Evolutionary conservation across 2,797 vertebrate genomes (phyloP), one percentile per base, ranked within the genome.

Genomic region (Acanthis flammea): DNA sequence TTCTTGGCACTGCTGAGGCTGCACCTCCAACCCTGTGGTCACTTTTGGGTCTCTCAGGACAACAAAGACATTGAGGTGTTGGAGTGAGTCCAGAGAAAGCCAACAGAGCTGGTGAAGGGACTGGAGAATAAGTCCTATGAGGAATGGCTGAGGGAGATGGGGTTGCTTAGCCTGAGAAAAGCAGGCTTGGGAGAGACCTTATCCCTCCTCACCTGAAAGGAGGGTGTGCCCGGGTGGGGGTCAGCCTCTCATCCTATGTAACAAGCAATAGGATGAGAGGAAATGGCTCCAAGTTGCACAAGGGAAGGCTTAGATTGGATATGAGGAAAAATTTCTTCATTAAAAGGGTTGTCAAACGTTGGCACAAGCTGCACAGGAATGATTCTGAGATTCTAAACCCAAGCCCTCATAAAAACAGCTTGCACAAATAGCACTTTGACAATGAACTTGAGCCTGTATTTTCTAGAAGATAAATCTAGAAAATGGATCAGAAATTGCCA

Each of bases 1-100:
- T n/a, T 4, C 10, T 14, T 2, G 3, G 48, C 48, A 22, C n/a
- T 55, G 23, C 1, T 28, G 48, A 48, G 16, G 23, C 28, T 0
- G 0, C 4, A 9, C 5, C 27, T 67, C 6, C 1, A 44, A 30
- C 1, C 14, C 55, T 44, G 10, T 24, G 31, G 10, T 48, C 22
- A 12, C 8, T 19, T 61, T 48, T 28, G 35, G 19, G 13, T 8
- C 4, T 3, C 48, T 55, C 31, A 55, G 7, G 3, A 7, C 23
- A 50, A 25, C 19, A 47, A 55, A 19, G 7, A 55, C 19, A n/a
- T 8, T 55, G 48, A 75, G 11, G 15, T 33, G 9, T 1, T 79
- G 24, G 51, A 65, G 24, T 0, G 3, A 24, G 24, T 39, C 67
- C 51, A 65, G 16, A 58, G 51, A 45, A 58, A 9, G 2, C 6